These are phyloP conservation scores for Nicator chloris DNA, from an alignment of 2,113 vertebrate genomes.

Conservation along the genomic window DNA sequence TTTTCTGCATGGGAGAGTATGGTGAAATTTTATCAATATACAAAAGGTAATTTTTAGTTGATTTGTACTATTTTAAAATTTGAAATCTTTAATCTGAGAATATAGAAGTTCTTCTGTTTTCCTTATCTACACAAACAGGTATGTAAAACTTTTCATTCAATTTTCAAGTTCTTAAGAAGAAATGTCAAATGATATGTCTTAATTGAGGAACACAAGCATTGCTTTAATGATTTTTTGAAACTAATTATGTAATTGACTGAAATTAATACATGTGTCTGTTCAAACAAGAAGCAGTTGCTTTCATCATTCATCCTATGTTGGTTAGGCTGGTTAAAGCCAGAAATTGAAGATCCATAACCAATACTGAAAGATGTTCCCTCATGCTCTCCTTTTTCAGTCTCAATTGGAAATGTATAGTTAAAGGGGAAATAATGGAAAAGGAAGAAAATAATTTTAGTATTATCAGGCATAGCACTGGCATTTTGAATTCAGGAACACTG, in stretches of 20 bases:
- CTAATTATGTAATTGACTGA: background rate
- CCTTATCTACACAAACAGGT: background rate
- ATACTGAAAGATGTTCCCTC: background rate
- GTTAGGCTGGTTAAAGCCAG: background rate
- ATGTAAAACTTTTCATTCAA: background rate
- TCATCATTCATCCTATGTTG: background rate
- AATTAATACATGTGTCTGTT: background rate
- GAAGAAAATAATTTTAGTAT: background rate
- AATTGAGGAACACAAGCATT: background rate
- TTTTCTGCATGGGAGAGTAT: background rate
- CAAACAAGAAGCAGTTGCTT: background rate
- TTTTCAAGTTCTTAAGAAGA: background rate
- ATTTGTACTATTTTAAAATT: background rate
- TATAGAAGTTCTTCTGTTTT: background rate
- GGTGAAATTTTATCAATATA: background rate
- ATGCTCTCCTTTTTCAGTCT: background rate
- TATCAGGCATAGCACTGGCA: background rate
- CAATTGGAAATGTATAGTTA: background rate
- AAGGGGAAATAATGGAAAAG: background rate
- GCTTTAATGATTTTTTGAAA: background rate
- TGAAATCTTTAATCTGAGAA: background rate
- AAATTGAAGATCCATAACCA: background rate
- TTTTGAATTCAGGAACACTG: background rate
- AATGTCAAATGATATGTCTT: background rate
- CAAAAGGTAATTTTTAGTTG: background rate